These are phyloP conservation scores for Sminthurinus aureus DNA, from an alignment of 2,888 invertebrate species.

Conservation along the genomic window DNA sequence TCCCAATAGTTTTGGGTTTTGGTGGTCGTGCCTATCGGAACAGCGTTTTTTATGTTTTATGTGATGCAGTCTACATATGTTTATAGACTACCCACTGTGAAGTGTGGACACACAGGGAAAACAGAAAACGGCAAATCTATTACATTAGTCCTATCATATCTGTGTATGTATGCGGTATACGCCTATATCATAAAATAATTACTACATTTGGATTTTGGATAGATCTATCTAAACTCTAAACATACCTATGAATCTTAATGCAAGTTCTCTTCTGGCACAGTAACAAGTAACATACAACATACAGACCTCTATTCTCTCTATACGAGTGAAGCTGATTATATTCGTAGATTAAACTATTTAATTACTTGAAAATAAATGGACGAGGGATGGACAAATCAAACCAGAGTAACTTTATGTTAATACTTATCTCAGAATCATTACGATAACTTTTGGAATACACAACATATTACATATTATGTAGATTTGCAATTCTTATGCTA, in stretches of 20 bases:
- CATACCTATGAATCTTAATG: slow-evolving; percentile 1
- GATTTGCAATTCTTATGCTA: no score
- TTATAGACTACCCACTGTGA: background rate
- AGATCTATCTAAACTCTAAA: background rate
- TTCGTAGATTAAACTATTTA: slow-evolving; percentile 24
- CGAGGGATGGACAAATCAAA: slow-evolving; percentile 3
- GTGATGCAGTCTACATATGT: background rate
- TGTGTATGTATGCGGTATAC: background rate
- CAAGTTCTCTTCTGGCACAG: background rate
- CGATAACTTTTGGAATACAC: no score
- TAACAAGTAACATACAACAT: background rate
- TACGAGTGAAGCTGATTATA: slow-evolving; percentile 10
- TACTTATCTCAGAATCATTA: background rate
- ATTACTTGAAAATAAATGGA: slow-evolving; percentile 22
- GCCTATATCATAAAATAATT: slow-evolving; percentile 13
- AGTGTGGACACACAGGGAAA: background rate
- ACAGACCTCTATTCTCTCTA: background rate
- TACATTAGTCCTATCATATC: background rate
- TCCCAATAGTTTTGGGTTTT: background rate
- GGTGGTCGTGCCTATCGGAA: background rate
- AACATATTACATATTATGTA: no score
- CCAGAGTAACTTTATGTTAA: background rate
- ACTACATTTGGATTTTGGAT: background rate
- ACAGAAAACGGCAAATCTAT: background rate
- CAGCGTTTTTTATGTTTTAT: background rate